Conservation (phyloP, 2,797 vertebrate genomes). For the Paratrypauchen microcephalus region DNA sequence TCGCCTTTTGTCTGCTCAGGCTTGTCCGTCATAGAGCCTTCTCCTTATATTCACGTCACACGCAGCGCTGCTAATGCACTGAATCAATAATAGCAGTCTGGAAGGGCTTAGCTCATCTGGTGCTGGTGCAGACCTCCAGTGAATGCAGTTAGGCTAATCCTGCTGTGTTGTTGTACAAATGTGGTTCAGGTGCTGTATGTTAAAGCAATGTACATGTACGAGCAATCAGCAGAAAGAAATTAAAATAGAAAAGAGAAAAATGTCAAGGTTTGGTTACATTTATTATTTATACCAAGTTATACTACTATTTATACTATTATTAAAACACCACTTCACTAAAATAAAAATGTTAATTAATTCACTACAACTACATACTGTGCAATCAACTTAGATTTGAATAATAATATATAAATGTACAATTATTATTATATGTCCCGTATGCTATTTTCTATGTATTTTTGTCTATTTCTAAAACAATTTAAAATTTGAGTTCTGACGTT, state of each 20-base stretch:
- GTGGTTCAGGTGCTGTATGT: background rate
- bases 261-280: background rate
- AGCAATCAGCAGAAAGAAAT: background rate
- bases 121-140: background rate
- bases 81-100: conserved; percentile 12
- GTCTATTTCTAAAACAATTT: no score
- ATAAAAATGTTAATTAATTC: no score
- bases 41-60: conserved; percentile 28
- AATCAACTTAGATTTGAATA: no score
- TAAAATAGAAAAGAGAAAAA: background rate
- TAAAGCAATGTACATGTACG: background rate
- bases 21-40: conserved; percentile 57
- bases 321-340: no score
- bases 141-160: background rate
- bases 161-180: background rate
- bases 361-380: no score
- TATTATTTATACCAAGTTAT: no score
- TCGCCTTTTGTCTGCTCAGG: conserved; percentile 50
- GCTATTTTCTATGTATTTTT: no score
- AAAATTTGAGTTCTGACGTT: no score
- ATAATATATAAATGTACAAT: no score
- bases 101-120: conserved; percentile 13
- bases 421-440: no score
- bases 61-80: conserved; percentile 8
- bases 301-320: no score